Percentiles rank a stretch among this genome's conserved stretches.
Evolutionary conservation across 2,888 invertebrate genomes (phyloP).

Genomic region (Sceliomorpha sp.): DNA sequence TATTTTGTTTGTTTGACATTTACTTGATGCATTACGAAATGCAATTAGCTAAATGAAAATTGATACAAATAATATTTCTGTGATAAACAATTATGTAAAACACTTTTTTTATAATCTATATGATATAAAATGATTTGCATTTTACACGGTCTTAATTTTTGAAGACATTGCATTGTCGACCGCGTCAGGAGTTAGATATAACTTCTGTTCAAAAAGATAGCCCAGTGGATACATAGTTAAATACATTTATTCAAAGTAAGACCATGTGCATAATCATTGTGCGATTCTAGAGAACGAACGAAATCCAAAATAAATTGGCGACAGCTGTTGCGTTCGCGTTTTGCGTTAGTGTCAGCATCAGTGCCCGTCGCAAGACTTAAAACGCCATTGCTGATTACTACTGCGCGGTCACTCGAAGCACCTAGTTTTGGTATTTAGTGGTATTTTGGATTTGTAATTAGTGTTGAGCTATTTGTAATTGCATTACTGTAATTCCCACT

Average conservation of each 20-base stretch:
- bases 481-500: slow-evolving; percentile 12
- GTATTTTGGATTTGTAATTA: slow-evolving; percentile 32
- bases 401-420: slow-evolving; percentile 35
- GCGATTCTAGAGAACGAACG: slow-evolving; percentile 55
- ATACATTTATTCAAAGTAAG: slow-evolving; percentile 33
- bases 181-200: slow-evolving; percentile 1
- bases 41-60: too few relatives aligned
- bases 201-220: not conserved
- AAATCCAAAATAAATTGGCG: slow-evolving; percentile 78
- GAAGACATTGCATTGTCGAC: not conserved
- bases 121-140: too few relatives aligned
- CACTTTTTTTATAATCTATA: too few relatives aligned
- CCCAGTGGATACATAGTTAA: too few relatives aligned
- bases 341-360: slow-evolving; percentile 67
- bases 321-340: slow-evolving; percentile 75
- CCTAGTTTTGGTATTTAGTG: slow-evolving; percentile 24
- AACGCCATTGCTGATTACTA: slow-evolving; percentile 57
- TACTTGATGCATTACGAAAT: too few relatives aligned
- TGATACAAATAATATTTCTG: too few relatives aligned
- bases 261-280: slow-evolving; percentile 34
- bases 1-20: too few relatives aligned
- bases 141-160: too few relatives aligned
- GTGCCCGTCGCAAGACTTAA: slow-evolving; percentile 60
- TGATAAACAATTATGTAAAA: too few relatives aligned
- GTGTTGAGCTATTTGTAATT: slow-evolving; percentile 21